Conservation (phyloP, 1,140 invertebrate genomes). For the Cyrtorhinus lividipennis region DNA sequence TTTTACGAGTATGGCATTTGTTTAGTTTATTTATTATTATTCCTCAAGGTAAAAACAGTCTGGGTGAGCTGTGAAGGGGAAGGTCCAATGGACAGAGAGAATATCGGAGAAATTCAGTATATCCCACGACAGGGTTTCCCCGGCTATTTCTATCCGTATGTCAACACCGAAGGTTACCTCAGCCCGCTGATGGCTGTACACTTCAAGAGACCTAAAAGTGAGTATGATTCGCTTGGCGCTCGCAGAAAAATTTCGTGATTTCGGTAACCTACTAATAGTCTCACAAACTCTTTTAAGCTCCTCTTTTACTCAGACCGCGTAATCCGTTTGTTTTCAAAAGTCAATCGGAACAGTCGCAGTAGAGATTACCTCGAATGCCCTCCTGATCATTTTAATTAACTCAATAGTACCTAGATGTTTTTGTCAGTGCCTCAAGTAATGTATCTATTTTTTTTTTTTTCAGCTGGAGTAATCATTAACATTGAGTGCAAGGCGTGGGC, state of each 20-base stretch:
- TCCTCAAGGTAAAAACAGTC: slow-evolving; percentile 32
- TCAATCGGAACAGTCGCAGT: neutral
- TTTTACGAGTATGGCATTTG: too few relatives aligned
- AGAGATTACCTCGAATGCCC: too few relatives aligned
- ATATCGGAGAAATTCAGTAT: slow-evolving; percentile 37
- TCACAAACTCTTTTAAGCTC: too few relatives aligned
- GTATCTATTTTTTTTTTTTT: slow-evolving; percentile 27
- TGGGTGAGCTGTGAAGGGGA: slow-evolving; percentile 42
- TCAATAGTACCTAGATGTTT: neutral
- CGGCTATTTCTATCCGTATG: slow-evolving; percentile 31
- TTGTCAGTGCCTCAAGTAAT: neutral
- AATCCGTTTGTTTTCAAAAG: neutral
- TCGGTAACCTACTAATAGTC: too few relatives aligned
- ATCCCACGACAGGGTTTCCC: slow-evolving; percentile 33
- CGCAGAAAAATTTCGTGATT: too few relatives aligned
- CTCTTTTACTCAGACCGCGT: too few relatives aligned
- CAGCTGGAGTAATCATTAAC: slow-evolving; percentile 72
- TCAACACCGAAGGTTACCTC: slow-evolving; percentile 35
- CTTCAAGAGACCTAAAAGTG: slow-evolving; percentile 33
- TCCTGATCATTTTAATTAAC: neutral
- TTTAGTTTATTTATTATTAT: too few relatives aligned
- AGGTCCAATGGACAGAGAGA: slow-evolving; percentile 39
- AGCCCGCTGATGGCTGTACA: slow-evolving; percentile 42
- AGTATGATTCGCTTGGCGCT: slow-evolving; percentile 5
- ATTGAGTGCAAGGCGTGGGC: slow-evolving; percentile 84